Conservation (phyloP, 2,113 vertebrate genomes). For the Baryphthengus martii region DNA sequence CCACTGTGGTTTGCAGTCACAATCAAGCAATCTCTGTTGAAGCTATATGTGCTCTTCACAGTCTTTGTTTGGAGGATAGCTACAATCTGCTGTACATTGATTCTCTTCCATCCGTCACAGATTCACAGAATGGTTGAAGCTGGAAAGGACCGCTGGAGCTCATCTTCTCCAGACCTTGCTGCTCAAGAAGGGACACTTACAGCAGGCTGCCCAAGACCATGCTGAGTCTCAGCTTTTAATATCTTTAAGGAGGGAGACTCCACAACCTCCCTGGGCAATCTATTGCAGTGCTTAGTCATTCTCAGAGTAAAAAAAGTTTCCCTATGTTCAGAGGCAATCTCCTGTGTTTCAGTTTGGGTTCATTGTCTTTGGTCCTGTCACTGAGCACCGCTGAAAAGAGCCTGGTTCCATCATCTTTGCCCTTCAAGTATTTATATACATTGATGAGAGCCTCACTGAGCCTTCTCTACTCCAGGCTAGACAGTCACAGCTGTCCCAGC, state of each 20-base stretch:
- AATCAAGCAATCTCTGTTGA: not conserved
- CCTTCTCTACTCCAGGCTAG: not conserved
- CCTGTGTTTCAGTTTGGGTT: not conserved
- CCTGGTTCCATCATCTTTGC: not conserved
- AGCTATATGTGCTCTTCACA: not conserved
- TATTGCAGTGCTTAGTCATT: not conserved
- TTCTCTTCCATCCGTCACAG: not conserved
- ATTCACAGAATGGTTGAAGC: not conserved
- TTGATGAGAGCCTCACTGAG: not conserved
- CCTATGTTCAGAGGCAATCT: not conserved
- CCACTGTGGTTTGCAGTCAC: not conserved
- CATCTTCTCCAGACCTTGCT: accelerated
- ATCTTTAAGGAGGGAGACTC: not conserved
- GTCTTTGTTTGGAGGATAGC: not conserved
- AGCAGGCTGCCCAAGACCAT: not conserved
- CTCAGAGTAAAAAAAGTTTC: not conserved
- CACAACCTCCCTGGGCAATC: not conserved
- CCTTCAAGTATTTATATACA: not conserved
- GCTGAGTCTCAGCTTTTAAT: not conserved
- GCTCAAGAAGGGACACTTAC: not conserved
- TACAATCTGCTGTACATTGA: not conserved
- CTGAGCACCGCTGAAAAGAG: not conserved
- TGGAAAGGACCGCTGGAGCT: not conserved
- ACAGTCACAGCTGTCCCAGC: not conserved
- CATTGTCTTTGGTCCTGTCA: not conserved